Evolutionary conservation across 2,888 invertebrate genomes (phyloP).

Genomic region (Lutraria lutraria): DNA sequence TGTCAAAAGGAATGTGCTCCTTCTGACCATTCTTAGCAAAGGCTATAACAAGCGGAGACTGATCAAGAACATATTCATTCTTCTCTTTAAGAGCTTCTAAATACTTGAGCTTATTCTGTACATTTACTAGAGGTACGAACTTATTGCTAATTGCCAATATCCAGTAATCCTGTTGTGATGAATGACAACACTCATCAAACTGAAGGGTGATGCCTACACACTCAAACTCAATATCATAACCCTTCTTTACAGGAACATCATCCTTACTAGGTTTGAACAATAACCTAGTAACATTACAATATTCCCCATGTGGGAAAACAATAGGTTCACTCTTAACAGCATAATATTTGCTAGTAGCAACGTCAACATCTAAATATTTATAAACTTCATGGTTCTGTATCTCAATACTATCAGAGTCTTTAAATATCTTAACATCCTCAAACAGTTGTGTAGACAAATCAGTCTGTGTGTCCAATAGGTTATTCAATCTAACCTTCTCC

Average conservation of each 20-base stretch:
- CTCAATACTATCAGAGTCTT: background rate
- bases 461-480: background rate
- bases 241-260: background rate
- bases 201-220: background rate
- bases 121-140: background rate
- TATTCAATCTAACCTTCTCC: background rate
- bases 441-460: background rate
- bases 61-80: background rate
- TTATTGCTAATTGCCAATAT: background rate
- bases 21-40: background rate
- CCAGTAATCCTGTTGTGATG: background rate
- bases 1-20: slow-evolving; percentile 1
- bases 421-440: background rate
- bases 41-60: background rate
- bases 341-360: background rate
- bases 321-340: background rate
- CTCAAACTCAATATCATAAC: slow-evolving; percentile 1
- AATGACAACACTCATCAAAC: background rate
- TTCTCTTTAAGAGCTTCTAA: background rate
- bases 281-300: background rate
- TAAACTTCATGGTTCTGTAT: background rate
- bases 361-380: slow-evolving; percentile 10
- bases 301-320: background rate
- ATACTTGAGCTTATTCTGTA: background rate
- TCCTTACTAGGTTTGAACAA: background rate